Base-by-base conservation (phyloP, 2,888 invertebrate species). In the Patella depressa region DNA sequence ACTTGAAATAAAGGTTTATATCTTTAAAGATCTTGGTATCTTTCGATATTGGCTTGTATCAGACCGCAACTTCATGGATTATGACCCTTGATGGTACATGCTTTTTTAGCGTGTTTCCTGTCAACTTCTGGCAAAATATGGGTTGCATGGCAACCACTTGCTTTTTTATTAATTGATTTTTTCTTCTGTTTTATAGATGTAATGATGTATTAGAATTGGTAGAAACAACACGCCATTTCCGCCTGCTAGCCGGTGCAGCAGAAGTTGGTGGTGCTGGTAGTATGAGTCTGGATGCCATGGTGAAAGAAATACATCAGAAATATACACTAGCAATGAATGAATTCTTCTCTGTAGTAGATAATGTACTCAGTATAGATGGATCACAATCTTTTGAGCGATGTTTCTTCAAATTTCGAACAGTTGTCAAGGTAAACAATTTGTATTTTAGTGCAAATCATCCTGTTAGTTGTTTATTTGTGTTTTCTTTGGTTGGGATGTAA, bases 191-290 rank as follows among this genome's bases (percentile, higher is more conserved):
- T 78, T 76, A 9, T 82, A 91, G 91, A 76, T 91, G 91, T 81
- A 91, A 91, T 83, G 91, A 91, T 86, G 91, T 91, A 3, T 85
- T 91, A 71, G 91, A 91, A 77, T 86, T 91, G 19, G 90, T 91
- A 14, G 91, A 91, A 81, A 91, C 91, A 3, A 91, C 91, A 0
- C 83, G 89, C 24, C 91, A 91, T 81, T 91, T 91, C 85, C 87
- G 90, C 9, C 84, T 91, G 65, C 84, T 91, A 73, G 89, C 91
- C 0, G 90, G 88, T 24, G 89, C 91, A 3, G 91, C 91, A 14
- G 89, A 90, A 78, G 85, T 91, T 15, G 91, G 91, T 53, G 91
- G 91, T 2, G 91, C 91, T 53, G 91, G 91, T 12, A 90, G 88
- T 76, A 85, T 86, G 83, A 89, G 90, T 77, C 86, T 91, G 19